These are phyloP conservation scores for Diachasma alloeum DNA, from an alignment of 1,140 invertebrate genomes.

Conservation along the genomic window DNA sequence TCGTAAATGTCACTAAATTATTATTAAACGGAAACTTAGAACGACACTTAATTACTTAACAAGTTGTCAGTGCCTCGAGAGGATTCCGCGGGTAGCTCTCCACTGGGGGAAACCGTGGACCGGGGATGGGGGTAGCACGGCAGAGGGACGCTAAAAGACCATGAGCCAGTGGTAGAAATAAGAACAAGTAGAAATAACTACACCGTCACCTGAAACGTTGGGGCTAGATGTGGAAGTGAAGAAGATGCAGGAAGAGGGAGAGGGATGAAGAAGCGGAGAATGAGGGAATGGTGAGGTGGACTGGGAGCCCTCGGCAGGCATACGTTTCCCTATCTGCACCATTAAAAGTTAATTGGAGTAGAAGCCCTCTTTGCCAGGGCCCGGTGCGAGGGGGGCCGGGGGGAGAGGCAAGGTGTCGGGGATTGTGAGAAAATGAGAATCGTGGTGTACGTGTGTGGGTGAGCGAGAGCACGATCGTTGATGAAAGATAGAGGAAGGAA, in stretches of 20 bases:
- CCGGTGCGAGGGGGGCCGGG: not conserved
- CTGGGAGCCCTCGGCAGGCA: conserved; percentile 35
- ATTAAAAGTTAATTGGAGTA: conserved; percentile 62
- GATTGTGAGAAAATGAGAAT: conserved; percentile 53
- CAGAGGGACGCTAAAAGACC: not conserved
- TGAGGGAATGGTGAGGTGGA: not conserved
- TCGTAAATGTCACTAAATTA: conserved; percentile 54
- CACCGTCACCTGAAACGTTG: conserved; percentile 18
- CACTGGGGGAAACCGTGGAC: conserved; percentile 6
- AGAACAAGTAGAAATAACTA: not conserved
- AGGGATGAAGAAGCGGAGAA: not conserved
- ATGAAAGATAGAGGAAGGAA: not conserved
- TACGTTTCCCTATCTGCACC: conserved; percentile 55
- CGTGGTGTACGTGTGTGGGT: conserved; percentile 35
- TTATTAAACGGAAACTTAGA: conserved; percentile 57
- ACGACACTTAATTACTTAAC: conserved; percentile 59
- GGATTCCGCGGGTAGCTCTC: conserved; percentile 26
- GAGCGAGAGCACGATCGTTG: not conserved
- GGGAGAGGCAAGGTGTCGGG: conserved; percentile 15
- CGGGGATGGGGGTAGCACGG: conserved; percentile 5
- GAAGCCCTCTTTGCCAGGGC: conserved; percentile 42
- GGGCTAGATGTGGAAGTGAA: not conserved
- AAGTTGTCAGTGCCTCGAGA: conserved; percentile 49
- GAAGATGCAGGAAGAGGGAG: not conserved
- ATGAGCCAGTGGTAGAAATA: not conserved